Conservation (phyloP, 2,888 invertebrate species). For the Parthenolecanium corni region DNA sequence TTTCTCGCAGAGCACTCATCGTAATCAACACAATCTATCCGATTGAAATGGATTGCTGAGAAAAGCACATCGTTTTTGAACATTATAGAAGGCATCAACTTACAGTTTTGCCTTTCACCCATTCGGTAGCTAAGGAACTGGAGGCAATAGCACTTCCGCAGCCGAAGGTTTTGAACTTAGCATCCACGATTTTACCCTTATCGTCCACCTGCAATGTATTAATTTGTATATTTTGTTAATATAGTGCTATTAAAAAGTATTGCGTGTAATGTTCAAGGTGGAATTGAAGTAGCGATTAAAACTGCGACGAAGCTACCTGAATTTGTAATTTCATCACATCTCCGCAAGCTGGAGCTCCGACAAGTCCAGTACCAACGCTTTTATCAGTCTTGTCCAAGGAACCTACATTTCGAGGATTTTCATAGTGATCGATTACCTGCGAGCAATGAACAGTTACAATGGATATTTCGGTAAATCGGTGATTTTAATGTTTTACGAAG, state of each 20-base stretch:
- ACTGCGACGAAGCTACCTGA: conserved; percentile 41
- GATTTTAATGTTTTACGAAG: not conserved
- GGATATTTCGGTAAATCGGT: not conserved
- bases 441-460: not conserved
- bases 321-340: conserved; percentile 99
- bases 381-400: conserved; percentile 87
- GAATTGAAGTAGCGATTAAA: not conserved
- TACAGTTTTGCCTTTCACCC: conserved; percentile 89
- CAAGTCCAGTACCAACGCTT: conserved; percentile 91
- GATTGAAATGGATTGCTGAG: no score
- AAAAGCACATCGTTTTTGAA: no score
- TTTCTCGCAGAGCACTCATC: no score
- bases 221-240: conserved; percentile 29
- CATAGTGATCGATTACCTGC: conserved; percentile 96
- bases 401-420: conserved; percentile 97
- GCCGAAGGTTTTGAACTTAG: conserved; percentile 99
- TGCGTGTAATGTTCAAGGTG: not conserved
- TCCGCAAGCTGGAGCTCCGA: conserved; percentile 98
- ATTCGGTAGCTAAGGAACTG: conserved; percentile 90
- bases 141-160: conserved; percentile 99
- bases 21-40: no score
- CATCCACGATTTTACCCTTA: conserved; percentile 92
- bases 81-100: conserved; percentile 30
- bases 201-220: conserved; percentile 54
- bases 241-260: not conserved